Base-by-base conservation (phyloP, 2,888 invertebrate genomes). In the Epistrophe grossulariae region DNA sequence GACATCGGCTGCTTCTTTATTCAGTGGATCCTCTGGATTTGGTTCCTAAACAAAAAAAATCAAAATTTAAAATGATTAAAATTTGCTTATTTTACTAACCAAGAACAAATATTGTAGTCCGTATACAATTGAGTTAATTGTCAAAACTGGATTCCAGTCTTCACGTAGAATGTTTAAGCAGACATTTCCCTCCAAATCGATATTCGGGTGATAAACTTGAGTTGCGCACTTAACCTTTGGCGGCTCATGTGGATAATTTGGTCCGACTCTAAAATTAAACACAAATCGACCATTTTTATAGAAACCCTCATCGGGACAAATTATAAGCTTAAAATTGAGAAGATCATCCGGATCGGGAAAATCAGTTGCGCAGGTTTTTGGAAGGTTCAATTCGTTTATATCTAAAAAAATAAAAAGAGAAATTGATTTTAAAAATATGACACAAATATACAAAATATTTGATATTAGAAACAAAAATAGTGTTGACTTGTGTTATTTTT, bases 191-290 rank as follows among this genome's bases (percentile, higher is more conserved):
- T 99, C 98, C 90, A 98, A 94, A 94, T 99, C 99, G 93, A 99
- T 99, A 93, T 99, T 99, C 15, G 99, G 99, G 94, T 99, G 99
- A 93, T 99, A 99, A 68, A 99, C 98, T 92, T 97, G 97, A 57
- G 99, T 99, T 94, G 98, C 98, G 94, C 99, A 99, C 93, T 99
- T 99, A 43, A 99, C 99, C 94, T 99, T 99, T 24, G 99, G 99
- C 59, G 99, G 98, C 93, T 99, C 99, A 91, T 99, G 99, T 40
- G 99, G 99, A 94, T 99, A 99, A 93, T 97, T 98, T 91, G 98
- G 98, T 90, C 98, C 98, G 92, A 99, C 92, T 79, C 92, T 92
- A 89, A 99, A 99, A 94, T 97, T 98, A 95, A 99, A 99, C 90
- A 97, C 95, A 94, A 99, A 99, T 92, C 97, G 94, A 83, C 99